phyloP scores from a whole-genome alignment of 2,888 invertebrate species.

The Acanthosoma haemorrhoidale region DNA sequence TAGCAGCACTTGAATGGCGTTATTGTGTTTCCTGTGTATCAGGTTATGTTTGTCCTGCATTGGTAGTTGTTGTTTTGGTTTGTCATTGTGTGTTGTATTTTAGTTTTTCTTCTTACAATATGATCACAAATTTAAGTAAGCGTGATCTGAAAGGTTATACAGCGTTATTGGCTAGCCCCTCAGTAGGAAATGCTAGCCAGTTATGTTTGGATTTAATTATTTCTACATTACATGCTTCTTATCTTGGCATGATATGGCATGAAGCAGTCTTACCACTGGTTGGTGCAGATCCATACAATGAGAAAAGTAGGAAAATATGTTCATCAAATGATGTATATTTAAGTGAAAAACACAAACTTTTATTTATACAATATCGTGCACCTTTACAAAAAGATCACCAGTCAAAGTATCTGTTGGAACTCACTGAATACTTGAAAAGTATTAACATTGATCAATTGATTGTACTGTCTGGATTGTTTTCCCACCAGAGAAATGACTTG shows the following conservation, averaged over 20 bases:
- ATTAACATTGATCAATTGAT: constrained; percentile 30
- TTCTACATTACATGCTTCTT: constrained; percentile 61
- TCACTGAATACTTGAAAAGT: constrained; percentile 32
- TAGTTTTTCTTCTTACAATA: neutral
- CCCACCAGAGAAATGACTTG: constrained; percentile 35
- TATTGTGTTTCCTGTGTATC: neutral
- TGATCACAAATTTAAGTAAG: constrained; percentile 3
- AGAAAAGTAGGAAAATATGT: constrained; percentile 32
- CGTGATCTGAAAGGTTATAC: constrained; percentile 14
- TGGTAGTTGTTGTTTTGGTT: neutral
- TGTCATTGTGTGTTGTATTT: neutral
- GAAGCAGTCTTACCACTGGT: constrained; percentile 69
- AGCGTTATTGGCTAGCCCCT: constrained; percentile 44
- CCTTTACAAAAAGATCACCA: constrained; percentile 32
- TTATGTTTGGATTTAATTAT: constrained; percentile 77
- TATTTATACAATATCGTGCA: constrained; percentile 37
- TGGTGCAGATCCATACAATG: constrained; percentile 72
- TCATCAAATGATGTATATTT: constrained; percentile 37
- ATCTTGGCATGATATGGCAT: constrained; percentile 67
- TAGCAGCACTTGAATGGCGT: neutral
- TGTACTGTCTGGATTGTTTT: constrained; percentile 37
- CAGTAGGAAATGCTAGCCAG: constrained; percentile 91
- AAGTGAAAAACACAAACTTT: constrained; percentile 26
- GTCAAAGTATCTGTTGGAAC: constrained; percentile 28
- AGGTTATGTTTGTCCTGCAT: neutral